A percentile compares a stretch with the other conserved stretches of the same genome.
These are phyloP conservation scores for Chrysomela aeneicollis DNA, from an alignment of 2,888 invertebrate species.

Conservation along the genomic window DNA sequence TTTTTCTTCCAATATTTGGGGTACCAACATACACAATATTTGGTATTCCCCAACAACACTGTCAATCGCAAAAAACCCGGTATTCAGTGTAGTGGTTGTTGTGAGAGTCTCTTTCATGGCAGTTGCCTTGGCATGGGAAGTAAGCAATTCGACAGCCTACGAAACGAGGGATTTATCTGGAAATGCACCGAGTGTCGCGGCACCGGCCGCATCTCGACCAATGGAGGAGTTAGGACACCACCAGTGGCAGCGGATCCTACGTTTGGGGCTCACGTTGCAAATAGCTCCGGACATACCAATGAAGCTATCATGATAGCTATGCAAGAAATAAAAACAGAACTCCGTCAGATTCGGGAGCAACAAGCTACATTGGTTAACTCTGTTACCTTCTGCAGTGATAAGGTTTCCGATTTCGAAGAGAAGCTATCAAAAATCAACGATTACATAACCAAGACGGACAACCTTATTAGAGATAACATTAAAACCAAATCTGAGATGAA, in stretches of 20 bases:
- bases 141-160: slow-evolving; percentile 3
- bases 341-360: slow-evolving; percentile 15
- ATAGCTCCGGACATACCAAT: background rate
- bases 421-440: slow-evolving; percentile 9
- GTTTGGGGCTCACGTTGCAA: too few species aligned
- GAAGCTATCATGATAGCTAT: background rate
- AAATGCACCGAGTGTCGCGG: slow-evolving; percentile 1
- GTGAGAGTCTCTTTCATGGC: background rate
- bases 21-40: too few species aligned
- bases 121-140: background rate
- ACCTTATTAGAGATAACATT: slow-evolving; percentile 6
- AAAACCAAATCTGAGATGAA: background rate
- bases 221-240: too few species aligned
- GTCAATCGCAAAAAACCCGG: slow-evolving; percentile 1
- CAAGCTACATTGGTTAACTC: slow-evolving; percentile 2
- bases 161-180: background rate
- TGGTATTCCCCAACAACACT: too few species aligned
- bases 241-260: too few species aligned
- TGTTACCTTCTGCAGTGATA: slow-evolving; percentile 17
- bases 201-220: background rate
- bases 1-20: too few species aligned
- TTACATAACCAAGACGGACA: slow-evolving; percentile 13
- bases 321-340: slow-evolving; percentile 8
- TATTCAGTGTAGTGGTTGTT: slow-evolving; percentile 2
- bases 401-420: slow-evolving; percentile 15